phyloP scores from a whole-genome alignment of 2,888 invertebrate genomes.

The Acrobasis consociella region DNA sequence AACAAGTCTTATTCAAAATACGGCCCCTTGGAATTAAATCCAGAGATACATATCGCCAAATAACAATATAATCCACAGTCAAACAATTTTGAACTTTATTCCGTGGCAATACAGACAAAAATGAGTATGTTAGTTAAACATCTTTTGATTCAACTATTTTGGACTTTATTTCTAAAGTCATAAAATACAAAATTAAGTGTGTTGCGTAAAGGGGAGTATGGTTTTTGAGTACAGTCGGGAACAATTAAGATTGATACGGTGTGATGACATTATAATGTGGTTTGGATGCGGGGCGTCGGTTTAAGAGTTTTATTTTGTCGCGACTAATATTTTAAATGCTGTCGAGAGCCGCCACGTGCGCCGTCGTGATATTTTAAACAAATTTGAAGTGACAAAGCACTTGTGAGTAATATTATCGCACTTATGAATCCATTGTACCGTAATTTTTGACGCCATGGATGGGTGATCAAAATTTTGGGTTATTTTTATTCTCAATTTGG shows the following conservation, averaged over 20 bases:
- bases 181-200: not conserved
- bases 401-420: conserved; percentile 17
- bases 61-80: not conserved
- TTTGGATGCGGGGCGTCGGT: conserved; percentile 51
- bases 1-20: conserved; percentile 22
- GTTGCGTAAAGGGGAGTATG: conserved; percentile 25
- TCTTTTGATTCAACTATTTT: not conserved
- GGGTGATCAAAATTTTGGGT: conserved; percentile 1
- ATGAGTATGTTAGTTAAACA: not conserved
- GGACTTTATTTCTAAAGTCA: not conserved
- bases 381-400: conserved; percentile 24
- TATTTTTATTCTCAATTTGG: not conserved
- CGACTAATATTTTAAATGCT: conserved; percentile 42
- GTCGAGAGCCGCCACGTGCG: conserved; percentile 40
- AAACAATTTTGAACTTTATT: conserved; percentile 13
- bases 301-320: conserved; percentile 35
- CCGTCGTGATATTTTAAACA: conserved; percentile 25
- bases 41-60: conserved; percentile 18
- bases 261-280: conserved; percentile 69
- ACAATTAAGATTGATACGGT: conserved; percentile 67
- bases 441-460: conserved; percentile 4
- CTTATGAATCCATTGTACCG: conserved; percentile 7
- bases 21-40: conserved; percentile 25
- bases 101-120: not conserved
- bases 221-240: conserved; percentile 49